Conservation (phyloP, 2,888 invertebrate genomes). For the Pteria penguin region DNA sequence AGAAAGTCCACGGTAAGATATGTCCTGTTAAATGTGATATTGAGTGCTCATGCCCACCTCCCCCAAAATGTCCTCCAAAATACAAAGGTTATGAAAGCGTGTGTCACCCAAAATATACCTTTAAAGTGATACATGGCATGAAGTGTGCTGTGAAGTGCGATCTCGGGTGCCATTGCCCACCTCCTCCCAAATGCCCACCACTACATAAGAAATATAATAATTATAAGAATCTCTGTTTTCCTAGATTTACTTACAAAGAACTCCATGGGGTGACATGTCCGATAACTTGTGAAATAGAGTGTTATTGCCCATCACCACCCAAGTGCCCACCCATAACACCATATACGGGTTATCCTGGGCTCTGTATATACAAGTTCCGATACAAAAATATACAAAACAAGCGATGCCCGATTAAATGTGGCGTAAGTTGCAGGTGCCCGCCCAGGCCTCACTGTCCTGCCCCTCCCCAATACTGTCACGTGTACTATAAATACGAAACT, state of each 20-base stretch:
- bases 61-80: conserved; percentile 7
- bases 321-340: background rate
- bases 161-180: conserved; percentile 4
- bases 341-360: background rate
- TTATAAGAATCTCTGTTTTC: conserved; percentile 1
- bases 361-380: background rate
- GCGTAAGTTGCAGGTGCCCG: conserved; percentile 1
- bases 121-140: background rate
- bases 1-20: conserved; percentile 3
- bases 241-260: conserved; percentile 7
- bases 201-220: background rate
- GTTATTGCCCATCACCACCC: background rate
- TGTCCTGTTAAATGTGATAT: conserved; percentile 11
- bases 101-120: background rate
- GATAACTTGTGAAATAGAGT: background rate
- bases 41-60: conserved; percentile 6
- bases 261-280: background rate
- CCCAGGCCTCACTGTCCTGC: background rate
- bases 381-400: background rate
- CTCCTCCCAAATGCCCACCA: conserved; percentile 1
- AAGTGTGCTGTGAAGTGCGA: background rate
- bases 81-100: background rate
- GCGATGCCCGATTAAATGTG: background rate
- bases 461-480: background rate
- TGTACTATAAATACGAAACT: background rate